Evolutionary conservation across 2,113 vertebrate genomes (phyloP).

Genomic region (Antechinus stuartii): DNA sequence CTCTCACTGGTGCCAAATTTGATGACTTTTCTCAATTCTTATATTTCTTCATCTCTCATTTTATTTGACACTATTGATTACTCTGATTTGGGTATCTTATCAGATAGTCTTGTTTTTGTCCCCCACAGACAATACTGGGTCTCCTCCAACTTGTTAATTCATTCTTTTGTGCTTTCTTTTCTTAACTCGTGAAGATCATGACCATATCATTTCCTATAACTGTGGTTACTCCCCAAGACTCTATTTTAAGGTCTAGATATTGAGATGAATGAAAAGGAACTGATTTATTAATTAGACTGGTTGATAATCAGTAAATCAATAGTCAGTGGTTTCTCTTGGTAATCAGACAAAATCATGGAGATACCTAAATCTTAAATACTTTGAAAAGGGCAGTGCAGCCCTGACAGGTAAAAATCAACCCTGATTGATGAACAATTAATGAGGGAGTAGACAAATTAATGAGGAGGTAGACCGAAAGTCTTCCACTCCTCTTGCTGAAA

Average conservation of each 20-base stretch:
- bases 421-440: neutral
- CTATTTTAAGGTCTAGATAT: neutral
- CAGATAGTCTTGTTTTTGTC: neutral
- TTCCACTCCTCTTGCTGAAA: neutral
- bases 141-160: neutral
- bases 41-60: neutral
- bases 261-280: neutral
- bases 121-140: neutral
- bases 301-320: neutral
- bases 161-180: neutral
- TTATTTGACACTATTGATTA: neutral
- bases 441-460: neutral
- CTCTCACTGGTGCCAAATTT: neutral
- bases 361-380: neutral
- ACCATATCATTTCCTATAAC: neutral
- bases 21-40: neutral
- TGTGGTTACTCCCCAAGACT: neutral
- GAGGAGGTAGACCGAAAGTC: neutral
- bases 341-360: neutral
- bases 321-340: neutral
- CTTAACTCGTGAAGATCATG: neutral
- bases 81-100: neutral
- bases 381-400: neutral
- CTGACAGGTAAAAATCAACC: neutral
- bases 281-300: neutral